Conservation (phyloP, 2,797 vertebrate genomes). For the Novumbra hubbsi region DNA sequence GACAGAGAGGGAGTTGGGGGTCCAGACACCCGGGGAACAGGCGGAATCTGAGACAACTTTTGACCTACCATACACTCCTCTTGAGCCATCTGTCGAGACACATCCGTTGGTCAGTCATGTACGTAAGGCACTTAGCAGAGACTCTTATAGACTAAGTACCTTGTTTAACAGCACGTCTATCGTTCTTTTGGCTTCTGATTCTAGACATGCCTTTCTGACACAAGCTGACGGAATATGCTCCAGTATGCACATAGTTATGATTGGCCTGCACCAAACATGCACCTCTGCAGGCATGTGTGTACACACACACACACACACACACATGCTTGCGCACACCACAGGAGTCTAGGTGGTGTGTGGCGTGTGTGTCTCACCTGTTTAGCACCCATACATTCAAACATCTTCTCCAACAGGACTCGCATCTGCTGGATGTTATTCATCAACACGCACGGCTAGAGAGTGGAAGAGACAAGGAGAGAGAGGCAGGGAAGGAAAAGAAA, state of each 20-base stretch:
- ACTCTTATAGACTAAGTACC: not conserved
- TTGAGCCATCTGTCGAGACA: constrained; percentile 64
- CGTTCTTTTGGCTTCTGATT: no score
- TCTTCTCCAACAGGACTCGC: constrained; percentile 94
- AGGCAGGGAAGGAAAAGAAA: not conserved
- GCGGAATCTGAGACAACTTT: constrained; percentile 2
- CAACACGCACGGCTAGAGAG: constrained; percentile 87
- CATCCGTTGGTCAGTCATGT: constrained; percentile 3
- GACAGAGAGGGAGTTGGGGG: not conserved
- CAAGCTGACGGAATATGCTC: no score
- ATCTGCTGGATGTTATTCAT: constrained; percentile 99
- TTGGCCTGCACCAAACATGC: not conserved
- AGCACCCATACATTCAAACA: constrained; percentile 98
- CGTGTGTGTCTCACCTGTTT: constrained; percentile 79
- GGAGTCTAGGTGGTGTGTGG: not conserved
- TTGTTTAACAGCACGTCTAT: no score
- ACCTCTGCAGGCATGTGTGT: not conserved
- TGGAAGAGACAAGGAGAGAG: not conserved
- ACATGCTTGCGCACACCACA: constrained; percentile 11
- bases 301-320: constrained; percentile 9
- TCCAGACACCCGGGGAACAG: not conserved
- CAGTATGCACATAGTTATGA: no score
- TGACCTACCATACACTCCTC: constrained; percentile 77
- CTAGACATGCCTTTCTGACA: no score
- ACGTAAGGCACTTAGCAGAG: not conserved